Percentiles rank a stretch among this genome's conserved stretches.
These are phyloP conservation scores for Megaceryle torquata DNA, from an alignment of 2,113 vertebrate genomes.

Conservation along the genomic window DNA sequence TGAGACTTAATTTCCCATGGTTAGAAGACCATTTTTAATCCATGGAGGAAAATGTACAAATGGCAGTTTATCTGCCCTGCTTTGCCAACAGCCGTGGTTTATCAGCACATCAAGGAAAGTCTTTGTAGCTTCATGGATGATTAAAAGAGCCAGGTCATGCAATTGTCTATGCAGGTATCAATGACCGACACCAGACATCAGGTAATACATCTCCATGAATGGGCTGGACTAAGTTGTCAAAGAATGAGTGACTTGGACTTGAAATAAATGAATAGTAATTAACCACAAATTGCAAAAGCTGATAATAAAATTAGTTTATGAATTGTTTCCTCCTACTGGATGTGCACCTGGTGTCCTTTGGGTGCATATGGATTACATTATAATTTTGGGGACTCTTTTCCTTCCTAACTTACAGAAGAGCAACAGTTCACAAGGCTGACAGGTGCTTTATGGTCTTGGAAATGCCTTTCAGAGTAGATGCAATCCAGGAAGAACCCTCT, in stretches of 20 bases:
- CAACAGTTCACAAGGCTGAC: not conserved
- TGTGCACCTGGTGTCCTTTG: not conserved
- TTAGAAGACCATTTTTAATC: not conserved
- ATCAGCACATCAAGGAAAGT: not conserved
- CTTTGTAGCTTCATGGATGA: not conserved
- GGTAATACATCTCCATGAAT: not conserved
- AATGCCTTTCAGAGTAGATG: not conserved
- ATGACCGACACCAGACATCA: not conserved
- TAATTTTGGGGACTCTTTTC: not conserved
- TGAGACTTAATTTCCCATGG: not conserved
- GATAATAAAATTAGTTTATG: not conserved
- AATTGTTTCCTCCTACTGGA: not conserved
- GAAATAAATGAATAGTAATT: not conserved
- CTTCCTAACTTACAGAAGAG: not conserved
- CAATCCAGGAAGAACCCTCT: not conserved
- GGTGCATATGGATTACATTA: not conserved
- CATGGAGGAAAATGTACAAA: not conserved
- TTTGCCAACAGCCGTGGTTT: not conserved
- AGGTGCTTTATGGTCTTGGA: not conserved
- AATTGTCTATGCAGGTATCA: not conserved
- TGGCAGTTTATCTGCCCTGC: not conserved
- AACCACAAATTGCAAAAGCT: not conserved
- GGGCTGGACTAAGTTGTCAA: not conserved
- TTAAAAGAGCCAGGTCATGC: not conserved
- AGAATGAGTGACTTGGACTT: not conserved